phyloP scores from a whole-genome alignment of 2,888 invertebrate genomes.

The Heliconius ismenius region DNA sequence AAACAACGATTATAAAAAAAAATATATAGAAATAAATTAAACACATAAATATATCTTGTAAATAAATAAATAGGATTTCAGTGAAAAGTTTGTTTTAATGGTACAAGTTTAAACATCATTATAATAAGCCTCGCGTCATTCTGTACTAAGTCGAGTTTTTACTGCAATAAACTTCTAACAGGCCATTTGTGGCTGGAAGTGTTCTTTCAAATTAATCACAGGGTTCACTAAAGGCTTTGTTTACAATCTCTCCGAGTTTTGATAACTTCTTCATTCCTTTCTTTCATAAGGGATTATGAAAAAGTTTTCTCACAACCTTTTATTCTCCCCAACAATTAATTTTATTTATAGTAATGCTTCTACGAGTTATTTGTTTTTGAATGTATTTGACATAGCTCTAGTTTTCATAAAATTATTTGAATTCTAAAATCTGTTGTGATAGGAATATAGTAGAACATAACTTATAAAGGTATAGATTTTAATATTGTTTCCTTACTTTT shows the following conservation, averaged over 20 bases:
- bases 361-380: background rate
- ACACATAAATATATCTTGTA: constrained; percentile 39
- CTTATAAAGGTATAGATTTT: background rate
- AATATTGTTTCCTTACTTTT: background rate
- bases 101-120: constrained; percentile 70
- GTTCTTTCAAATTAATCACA: constrained; percentile 74
- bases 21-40: constrained; percentile 30
- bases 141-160: constrained; percentile 71
- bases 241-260: constrained; percentile 57
- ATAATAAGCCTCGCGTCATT: constrained; percentile 73
- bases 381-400: background rate
- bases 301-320: constrained; percentile 17
- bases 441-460: background rate
- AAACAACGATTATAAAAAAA: background rate
- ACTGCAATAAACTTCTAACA: constrained; percentile 78
- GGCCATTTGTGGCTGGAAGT: constrained; percentile 75
- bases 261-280: constrained; percentile 64
- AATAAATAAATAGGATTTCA: constrained; percentile 39
- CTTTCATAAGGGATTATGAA: constrained; percentile 30
- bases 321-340: constrained; percentile 10
- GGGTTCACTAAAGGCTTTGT: constrained; percentile 64
- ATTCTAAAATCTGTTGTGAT: background rate
- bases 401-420: background rate
- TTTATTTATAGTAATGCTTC: constrained; percentile 18
- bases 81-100: constrained; percentile 64